Evolutionary conservation across 2,888 invertebrate genomes (phyloP).

Genomic region (Vesta saturnalis): DNA sequence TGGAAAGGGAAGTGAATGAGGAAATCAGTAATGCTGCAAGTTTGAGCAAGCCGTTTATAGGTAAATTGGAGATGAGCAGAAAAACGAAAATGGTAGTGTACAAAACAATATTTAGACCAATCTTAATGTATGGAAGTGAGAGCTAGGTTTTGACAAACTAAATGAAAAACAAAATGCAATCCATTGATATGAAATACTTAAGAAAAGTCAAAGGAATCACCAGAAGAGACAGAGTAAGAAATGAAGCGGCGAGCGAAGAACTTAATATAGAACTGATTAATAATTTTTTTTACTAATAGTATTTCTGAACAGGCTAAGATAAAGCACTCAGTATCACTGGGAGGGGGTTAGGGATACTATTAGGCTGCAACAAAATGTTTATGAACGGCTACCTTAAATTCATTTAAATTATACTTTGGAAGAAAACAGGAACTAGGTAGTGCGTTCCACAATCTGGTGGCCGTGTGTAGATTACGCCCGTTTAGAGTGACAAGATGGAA

Average conservation of each 20-base stretch:
- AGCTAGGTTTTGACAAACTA: slow-evolving; percentile 20
- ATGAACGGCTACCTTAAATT: too few species aligned
- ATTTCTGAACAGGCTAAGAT: too few species aligned
- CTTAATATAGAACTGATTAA: slow-evolving; percentile 23
- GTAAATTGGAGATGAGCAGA: slow-evolving; percentile 22
- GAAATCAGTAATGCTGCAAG: slow-evolving; percentile 19
- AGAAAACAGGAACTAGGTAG: too few species aligned
- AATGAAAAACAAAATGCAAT: slow-evolving; percentile 35
- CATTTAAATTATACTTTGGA: too few species aligned
- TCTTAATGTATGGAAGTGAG: too few species aligned
- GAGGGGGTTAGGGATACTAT: too few species aligned
- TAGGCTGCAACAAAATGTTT: too few species aligned
- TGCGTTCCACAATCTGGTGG: too few species aligned
- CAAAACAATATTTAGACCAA: slow-evolving; percentile 30
- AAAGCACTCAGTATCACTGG: too few species aligned
- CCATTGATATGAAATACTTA: slow-evolving; percentile 36
- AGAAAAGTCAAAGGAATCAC: slow-evolving; percentile 28
- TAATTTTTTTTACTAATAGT: too few species aligned
- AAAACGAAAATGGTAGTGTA: slow-evolving; percentile 30
- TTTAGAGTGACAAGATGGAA: too few species aligned
- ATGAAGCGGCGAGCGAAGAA: slow-evolving; percentile 24
- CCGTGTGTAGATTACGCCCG: too few species aligned
- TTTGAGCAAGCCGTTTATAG: slow-evolving; percentile 27
- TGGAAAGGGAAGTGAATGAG: slow-evolving; percentile 20
- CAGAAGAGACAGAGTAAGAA: slow-evolving; percentile 27